Percentiles rank a stretch among this genome's conserved stretches.
phyloP scores from a whole-genome alignment of 1,140 invertebrate species.

The Phymorhynchus buccinoides region DNA sequence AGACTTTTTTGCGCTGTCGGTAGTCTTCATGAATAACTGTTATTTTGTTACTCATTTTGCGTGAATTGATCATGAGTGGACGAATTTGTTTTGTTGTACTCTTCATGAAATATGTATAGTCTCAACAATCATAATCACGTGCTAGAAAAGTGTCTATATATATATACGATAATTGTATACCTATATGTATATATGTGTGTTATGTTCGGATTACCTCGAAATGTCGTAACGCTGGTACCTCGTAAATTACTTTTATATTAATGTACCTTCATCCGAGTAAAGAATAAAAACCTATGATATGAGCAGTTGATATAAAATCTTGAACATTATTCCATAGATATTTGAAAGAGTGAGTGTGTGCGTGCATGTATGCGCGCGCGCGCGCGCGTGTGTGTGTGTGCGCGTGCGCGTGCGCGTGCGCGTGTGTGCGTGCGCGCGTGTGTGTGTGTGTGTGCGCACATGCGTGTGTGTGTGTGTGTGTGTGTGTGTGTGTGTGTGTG shows the following conservation, averaged over 20 bases:
- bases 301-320: not conserved
- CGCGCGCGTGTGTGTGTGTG: no score
- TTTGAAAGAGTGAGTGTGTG: not conserved
- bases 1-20: not conserved
- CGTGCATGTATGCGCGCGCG: no score
- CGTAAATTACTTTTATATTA: not conserved
- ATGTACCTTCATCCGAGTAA: not conserved
- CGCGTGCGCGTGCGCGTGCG: no score
- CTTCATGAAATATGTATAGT: not conserved
- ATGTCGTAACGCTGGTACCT: not conserved
- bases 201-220: slow-evolving; percentile 7
- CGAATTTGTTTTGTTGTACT: not conserved
- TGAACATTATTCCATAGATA: not conserved
- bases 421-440: not conserved
- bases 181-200: not conserved
- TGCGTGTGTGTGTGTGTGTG: slow-evolving; percentile 10
- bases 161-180: no score
- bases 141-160: not conserved
- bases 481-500: no score
- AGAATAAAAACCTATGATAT: not conserved
- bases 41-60: not conserved
- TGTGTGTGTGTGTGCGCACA: not conserved
- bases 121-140: not conserved
- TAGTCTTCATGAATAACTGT: not conserved
- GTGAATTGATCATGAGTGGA: not conserved